Conservation (phyloP, 1,140 invertebrate genomes). For the Venustaconcha ellipsiformis region DNA sequence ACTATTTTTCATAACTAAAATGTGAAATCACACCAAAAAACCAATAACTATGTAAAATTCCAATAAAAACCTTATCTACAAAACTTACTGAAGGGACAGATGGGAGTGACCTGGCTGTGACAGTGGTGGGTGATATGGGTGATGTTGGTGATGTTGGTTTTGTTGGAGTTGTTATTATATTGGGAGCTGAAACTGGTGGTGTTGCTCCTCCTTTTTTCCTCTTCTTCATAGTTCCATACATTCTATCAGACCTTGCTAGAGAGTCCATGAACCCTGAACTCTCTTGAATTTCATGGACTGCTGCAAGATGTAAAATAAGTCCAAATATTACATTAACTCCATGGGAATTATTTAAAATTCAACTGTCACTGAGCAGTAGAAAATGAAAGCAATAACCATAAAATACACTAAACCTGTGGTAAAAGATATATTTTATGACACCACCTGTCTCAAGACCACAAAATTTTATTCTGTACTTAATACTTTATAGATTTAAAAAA, state of each 20-base stretch:
- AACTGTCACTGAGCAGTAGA: too few species aligned
- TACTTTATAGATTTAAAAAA: too few species aligned
- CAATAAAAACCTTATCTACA: not conserved
- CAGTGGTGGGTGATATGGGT: constrained; percentile 48
- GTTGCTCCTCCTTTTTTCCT: constrained; percentile 73
- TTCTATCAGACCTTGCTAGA: constrained; percentile 67
- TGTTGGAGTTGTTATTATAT: constrained; percentile 48
- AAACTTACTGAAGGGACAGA: constrained; percentile 62
- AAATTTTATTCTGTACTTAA: too few species aligned
- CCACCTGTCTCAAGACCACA: too few species aligned
- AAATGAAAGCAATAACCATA: too few species aligned
- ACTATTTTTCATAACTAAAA: not conserved
- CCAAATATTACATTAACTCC: too few species aligned
- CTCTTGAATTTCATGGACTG: constrained; percentile 78
- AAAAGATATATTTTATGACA: too few species aligned
- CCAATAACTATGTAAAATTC: not conserved
- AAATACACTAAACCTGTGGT: too few species aligned
- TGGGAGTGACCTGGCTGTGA: constrained; percentile 53
- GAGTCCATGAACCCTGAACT: constrained; percentile 94
- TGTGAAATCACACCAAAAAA: not conserved
- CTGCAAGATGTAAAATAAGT: constrained; percentile 26
- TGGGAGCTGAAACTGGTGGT: constrained; percentile 1
- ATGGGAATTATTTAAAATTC: too few species aligned
- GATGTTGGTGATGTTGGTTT: constrained; percentile 48
- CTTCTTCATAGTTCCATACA: constrained; percentile 42